A percentile compares a stretch with the other conserved stretches of the same genome.
Conservation (phyloP, 1,140 invertebrate genomes). For the Drosophila mauritiana region DNA sequence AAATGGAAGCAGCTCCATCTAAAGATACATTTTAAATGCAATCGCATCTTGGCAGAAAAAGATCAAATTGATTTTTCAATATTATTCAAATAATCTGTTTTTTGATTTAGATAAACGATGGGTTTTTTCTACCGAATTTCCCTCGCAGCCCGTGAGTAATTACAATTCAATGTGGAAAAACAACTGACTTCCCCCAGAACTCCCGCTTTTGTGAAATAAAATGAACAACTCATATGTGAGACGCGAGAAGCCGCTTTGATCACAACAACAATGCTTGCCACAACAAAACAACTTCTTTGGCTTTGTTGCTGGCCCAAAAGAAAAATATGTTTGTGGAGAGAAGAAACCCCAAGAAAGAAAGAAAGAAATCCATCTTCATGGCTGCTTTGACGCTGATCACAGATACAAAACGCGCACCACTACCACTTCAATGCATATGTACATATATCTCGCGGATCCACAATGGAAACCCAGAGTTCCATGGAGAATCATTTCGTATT, state of each 20-base stretch:
- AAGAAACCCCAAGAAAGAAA: constrained; percentile 45
- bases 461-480: constrained; percentile 35
- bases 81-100: no score
- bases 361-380: constrained; percentile 80
- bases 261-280: constrained; percentile 82
- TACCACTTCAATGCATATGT: neutral
- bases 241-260: constrained; percentile 80
- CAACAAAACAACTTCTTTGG: constrained; percentile 82
- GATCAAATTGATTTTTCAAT: neutral
- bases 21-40: neutral
- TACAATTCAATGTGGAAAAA: constrained; percentile 74
- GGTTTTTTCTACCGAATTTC: neutral
- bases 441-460: constrained; percentile 13
- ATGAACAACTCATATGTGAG: constrained; percentile 73
- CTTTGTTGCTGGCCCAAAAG: constrained; percentile 62
- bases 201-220: constrained; percentile 10
- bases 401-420: constrained; percentile 30
- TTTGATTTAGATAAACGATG: neutral
- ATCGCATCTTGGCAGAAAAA: neutral
- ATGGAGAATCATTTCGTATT: constrained; percentile 59
- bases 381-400: constrained; percentile 61
- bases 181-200: constrained; percentile 30
- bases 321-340: constrained; percentile 40
- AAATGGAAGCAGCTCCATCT: constrained; percentile 17
- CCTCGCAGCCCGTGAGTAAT: constrained; percentile 52